Conservation (phyloP, 2,888 invertebrate species). For the Phengaris alcon region DNA sequence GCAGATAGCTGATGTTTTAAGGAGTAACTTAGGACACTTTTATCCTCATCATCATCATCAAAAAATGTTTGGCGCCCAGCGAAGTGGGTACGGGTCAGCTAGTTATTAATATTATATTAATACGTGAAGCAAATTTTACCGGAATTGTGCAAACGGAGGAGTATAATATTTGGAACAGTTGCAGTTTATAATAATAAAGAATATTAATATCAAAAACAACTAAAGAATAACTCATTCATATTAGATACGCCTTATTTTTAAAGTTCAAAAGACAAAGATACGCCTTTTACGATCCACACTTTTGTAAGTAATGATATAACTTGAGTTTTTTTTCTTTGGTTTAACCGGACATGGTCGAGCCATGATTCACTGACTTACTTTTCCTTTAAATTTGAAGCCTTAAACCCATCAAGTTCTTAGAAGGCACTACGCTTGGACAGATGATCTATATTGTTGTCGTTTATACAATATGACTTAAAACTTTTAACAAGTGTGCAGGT, state of each 20-base stretch:
- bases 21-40: no score
- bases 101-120: no score
- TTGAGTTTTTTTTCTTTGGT: conserved; percentile 10
- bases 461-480: no score
- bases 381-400: conserved; percentile 19
- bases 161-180: no score
- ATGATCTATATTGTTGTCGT: not conserved
- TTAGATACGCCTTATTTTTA: not conserved
- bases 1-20: no score
- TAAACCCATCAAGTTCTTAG: conserved; percentile 19
- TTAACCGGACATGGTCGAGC: conserved; percentile 35
- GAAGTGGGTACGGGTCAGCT: no score
- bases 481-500: no score
- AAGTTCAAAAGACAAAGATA: not conserved
- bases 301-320: conserved; percentile 21
- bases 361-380: conserved; percentile 36
- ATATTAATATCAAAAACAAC: not conserved
- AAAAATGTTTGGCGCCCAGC: no score
- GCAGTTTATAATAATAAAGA: no score
- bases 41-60: no score
- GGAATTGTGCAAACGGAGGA: no score
- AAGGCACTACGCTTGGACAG: not conserved
- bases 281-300: not conserved
- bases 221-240: not conserved
- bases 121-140: no score